Evolutionary conservation across 2,888 invertebrate genomes (phyloP).

Genomic region (Rotaria socialis): DNA sequence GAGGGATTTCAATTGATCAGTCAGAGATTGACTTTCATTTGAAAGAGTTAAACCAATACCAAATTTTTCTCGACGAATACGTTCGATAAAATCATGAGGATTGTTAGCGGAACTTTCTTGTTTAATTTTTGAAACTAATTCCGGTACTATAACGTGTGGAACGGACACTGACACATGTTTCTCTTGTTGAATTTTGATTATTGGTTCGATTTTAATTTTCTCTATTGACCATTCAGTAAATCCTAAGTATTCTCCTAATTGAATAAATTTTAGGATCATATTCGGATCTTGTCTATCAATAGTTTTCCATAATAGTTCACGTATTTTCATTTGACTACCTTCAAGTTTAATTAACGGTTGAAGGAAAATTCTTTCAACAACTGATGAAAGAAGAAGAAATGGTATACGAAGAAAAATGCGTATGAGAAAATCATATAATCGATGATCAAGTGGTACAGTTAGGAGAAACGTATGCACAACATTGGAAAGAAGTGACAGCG

Average conservation of each 20-base stretch:
- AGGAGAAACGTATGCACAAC: conserved; percentile 53
- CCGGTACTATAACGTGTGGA: background rate
- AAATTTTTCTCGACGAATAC: conserved; percentile 49
- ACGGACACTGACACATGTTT: background rate
- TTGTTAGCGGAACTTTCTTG: background rate
- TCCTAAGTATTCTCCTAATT: background rate
- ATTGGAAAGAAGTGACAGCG: conserved; percentile 53
- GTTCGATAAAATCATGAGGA: background rate
- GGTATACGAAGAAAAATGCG: background rate
- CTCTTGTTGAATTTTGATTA: background rate
- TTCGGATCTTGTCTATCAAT: background rate
- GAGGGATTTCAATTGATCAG: conserved; percentile 49
- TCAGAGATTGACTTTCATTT: conserved; percentile 53
- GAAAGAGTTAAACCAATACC: conserved; percentile 56
- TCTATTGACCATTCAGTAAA: conserved; percentile 2
- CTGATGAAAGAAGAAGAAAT: background rate
- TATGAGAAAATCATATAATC: background rate
- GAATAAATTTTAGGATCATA: background rate
- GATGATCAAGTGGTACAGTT: conserved; percentile 43
- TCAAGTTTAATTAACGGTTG: conserved; percentile 28
- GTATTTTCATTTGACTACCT: conserved; percentile 21
- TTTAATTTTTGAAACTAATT: background rate
- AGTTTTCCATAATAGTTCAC: background rate
- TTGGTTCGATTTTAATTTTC: background rate
- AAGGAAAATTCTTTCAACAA: conserved; percentile 1